Conservation (phyloP, 2,797 vertebrate species). For the Spatula clypeata region DNA sequence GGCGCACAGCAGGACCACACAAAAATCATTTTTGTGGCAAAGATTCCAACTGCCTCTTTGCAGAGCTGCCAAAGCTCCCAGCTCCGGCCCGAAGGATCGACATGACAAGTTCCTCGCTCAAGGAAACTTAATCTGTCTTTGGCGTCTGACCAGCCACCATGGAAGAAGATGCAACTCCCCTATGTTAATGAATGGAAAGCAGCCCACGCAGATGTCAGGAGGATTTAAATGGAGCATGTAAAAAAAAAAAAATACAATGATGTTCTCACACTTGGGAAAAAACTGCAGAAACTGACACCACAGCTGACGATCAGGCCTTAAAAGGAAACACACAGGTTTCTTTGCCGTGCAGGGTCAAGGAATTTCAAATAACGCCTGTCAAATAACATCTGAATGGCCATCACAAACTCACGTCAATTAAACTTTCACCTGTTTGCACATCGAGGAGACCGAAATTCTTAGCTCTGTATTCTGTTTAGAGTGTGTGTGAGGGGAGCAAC, state of each 20-base stretch:
- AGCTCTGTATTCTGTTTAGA: accelerated
- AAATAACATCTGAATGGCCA: not conserved
- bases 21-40: constrained; percentile 55
- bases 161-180: constrained; percentile 69
- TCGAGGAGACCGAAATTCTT: not conserved
- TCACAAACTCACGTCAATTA: not conserved
- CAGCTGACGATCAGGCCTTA: not conserved
- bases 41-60: constrained; percentile 17
- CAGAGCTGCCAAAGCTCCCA: constrained; percentile 50
- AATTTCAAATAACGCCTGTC: constrained; percentile 1
- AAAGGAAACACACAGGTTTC: constrained; percentile 37
- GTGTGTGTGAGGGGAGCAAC: not conserved
- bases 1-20: constrained; percentile 52
- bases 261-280: constrained; percentile 53
- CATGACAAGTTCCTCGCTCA: constrained; percentile 44
- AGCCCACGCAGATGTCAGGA: constrained; percentile 67
- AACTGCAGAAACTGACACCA: not conserved
- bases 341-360: not conserved
- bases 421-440: not conserved
- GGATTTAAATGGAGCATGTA: constrained; percentile 60
- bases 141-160: constrained; percentile 59
- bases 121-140: constrained; percentile 64
- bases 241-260: constrained; percentile 33
- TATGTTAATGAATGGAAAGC: constrained; percentile 68
- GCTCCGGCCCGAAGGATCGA: constrained; percentile 6